Base-by-base conservation (phyloP, 2,888 invertebrate species). In the Linnaemya tessellans region DNA sequence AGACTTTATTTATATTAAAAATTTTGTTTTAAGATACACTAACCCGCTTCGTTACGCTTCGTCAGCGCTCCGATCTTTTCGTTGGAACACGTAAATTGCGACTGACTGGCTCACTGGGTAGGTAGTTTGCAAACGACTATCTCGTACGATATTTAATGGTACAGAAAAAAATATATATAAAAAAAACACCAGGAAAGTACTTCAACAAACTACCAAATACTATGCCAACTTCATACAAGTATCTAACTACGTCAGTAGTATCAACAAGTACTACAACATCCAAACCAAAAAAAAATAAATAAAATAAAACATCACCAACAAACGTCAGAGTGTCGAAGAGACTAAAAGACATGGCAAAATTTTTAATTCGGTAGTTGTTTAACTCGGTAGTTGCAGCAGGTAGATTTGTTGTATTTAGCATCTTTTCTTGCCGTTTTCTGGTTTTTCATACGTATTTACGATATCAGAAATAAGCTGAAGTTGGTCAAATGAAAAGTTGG, bases 61-160 rank as follows among this genome's bases (percentile, higher is more conserved):
- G 86, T 80, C 71, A 79, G 68, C 84, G 84, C 78, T 84, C 81
- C 81, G 78, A 86, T 80, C 86, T 84, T 65, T 77, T 78, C 80
- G 80, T 81, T 86, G 77, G 74, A 86, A 84, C 84, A 84, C 84
- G 84, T 86, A 84, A 81, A 78, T 81, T 81, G 84, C 80, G 68
- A 86, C 86, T 86, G 73, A 73, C 74, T 74, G 54, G 62, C 68
- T 78, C 58, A 18, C 22, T 58, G 51, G 54, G 18, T 46, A 54
- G n/a, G 13, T 58, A 68, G 46, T 64, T 54, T 43, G 35, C 62
- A 71, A 51, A 77, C 41, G 13, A 41, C 25, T 20, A 54, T 80
- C 54, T 58, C 64, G 56, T 77, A 77, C 70, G 56, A 56, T 82
- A 64, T 70, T 70, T 46, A n/a, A 25, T 22, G 30, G 46, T 70